Base-by-base conservation (phyloP, 2,888 invertebrate genomes). In the Morpho deidamia region DNA sequence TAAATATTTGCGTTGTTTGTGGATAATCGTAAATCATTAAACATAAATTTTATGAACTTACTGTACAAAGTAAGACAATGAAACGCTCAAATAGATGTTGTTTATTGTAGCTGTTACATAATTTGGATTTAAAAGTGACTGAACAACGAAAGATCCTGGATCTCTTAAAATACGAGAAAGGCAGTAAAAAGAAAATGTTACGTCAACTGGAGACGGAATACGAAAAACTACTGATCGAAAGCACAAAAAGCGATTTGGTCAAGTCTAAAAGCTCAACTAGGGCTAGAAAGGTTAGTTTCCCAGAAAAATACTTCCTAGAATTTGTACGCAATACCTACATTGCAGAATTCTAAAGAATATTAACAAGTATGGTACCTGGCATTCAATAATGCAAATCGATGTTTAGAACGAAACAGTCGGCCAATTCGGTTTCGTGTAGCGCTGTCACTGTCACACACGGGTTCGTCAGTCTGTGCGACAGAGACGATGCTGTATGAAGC, bases 141-240 rank as follows among this genome's bases (percentile, higher is more conserved):
- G 94, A 95, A 67, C 91, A 92, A 66, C 88, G 92, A 44, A 96
- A 96, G 74, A 93, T 93, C 68, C 76, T 94, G 56, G 95, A 96
- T 81, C 79, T 96, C 46, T 73, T 95, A 14, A 92, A 92, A 61
- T 95, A 95, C 75, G 92, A 93, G 61, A 92, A 91, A 53, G 91
- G 92, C 69, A 91, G 92, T 74, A 92, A 92, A 59, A 92, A 92
- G 74, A 88, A 84, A 46, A 86, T 89, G 59, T 83, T 94, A 11
- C 86, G 85, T 11, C 82, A 89, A 10, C 67, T 94, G 33, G 92
- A 93, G 56, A 90, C 89, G 45, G 91, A 93, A 60, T 94, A 93
- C 63, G 92, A 93, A 57, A 82, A 88, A 49, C 69, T 93, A 8
- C 67, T 92, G 32, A 90, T 92, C n/a, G 92, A 92, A 59, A 92